These are phyloP conservation scores for Oxyteleia sp. DNA, from an alignment of 2,888 invertebrate species.

Conservation along the genomic window DNA sequence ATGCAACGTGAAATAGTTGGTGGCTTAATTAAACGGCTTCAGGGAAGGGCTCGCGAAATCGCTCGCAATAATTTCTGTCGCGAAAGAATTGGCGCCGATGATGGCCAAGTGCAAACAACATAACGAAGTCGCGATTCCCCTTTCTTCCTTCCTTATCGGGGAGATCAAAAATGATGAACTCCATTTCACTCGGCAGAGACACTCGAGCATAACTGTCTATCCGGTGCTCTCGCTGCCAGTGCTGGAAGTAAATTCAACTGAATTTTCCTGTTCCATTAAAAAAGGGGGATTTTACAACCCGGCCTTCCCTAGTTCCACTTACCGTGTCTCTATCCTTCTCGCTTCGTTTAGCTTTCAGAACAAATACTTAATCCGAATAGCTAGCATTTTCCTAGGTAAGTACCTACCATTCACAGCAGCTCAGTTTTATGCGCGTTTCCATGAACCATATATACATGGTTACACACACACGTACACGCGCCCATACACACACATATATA, in stretches of 20 bases:
- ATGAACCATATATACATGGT: slow-evolving; percentile 52
- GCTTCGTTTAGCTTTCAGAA: slow-evolving; percentile 84
- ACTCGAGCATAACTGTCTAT: slow-evolving; percentile 76
- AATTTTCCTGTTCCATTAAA: slow-evolving; percentile 80
- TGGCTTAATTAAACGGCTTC: slow-evolving; percentile 33
- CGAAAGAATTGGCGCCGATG: neutral
- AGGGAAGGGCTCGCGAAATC: slow-evolving; percentile 18
- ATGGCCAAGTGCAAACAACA: slow-evolving; percentile 27
- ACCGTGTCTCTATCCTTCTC: slow-evolving; percentile 71
- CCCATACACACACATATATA: slow-evolving; percentile 7
- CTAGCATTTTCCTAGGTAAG: slow-evolving; percentile 86
- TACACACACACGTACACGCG: slow-evolving; percentile 62
- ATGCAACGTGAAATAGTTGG: slow-evolving; percentile 24
- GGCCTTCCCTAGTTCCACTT: slow-evolving; percentile 62
- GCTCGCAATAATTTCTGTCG: slow-evolving; percentile 1
- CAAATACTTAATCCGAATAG: slow-evolving; percentile 87
- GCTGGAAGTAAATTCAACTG: slow-evolving; percentile 81
- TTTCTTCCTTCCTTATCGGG: slow-evolving; percentile 55
- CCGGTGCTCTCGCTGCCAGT: slow-evolving; percentile 75
- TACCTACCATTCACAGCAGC: slow-evolving; percentile 84
- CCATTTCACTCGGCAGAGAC: slow-evolving; percentile 69
- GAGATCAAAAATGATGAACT: slow-evolving; percentile 71
- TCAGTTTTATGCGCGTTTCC: slow-evolving; percentile 78
- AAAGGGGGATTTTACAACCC: slow-evolving; percentile 81
- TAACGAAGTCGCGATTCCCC: slow-evolving; percentile 36